A percentile compares a stretch with the other conserved stretches of the same genome.
Evolutionary conservation across 2,888 invertebrate genomes (phyloP).

Genomic region (Megalurothrips usitatus): DNA sequence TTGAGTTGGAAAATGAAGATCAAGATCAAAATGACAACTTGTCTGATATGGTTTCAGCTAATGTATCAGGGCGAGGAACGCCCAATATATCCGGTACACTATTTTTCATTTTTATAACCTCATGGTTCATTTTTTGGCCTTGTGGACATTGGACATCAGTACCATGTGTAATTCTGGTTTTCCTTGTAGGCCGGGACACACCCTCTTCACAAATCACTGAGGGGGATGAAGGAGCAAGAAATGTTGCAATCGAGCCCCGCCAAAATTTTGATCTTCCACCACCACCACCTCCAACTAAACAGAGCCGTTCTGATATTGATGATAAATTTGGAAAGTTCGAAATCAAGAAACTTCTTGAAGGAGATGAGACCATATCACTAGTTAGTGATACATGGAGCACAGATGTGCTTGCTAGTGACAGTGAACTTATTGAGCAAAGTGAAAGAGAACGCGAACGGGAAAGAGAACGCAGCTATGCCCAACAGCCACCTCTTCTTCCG

Average conservation of each 20-base stretch:
- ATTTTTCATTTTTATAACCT: neutral
- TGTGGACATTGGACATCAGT: neutral
- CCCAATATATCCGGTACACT: slow-evolving; percentile 82
- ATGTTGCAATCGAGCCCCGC: slow-evolving; percentile 42
- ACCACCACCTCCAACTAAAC: slow-evolving; percentile 57
- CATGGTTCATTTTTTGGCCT: neutral
- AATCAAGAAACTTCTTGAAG: slow-evolving; percentile 65
- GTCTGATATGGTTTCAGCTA: slow-evolving; percentile 95
- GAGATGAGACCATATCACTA: slow-evolving; percentile 91
- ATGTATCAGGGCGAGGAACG: slow-evolving; percentile 85
- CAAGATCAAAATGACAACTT: slow-evolving; percentile 83
- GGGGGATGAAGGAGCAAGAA: slow-evolving; percentile 58
- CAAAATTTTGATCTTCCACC: slow-evolving; percentile 43
- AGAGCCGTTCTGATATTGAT: slow-evolving; percentile 90
- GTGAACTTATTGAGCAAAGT: slow-evolving; percentile 81
- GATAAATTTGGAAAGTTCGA: slow-evolving; percentile 99
- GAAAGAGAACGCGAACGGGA: slow-evolving; percentile 44
- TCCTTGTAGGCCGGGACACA: slow-evolving; percentile 76
- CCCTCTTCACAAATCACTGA: slow-evolving; percentile 90
- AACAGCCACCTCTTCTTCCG: slow-evolving; percentile 38
- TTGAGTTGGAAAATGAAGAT: slow-evolving; percentile 83
- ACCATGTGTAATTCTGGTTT: neutral
- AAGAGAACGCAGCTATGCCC: slow-evolving; percentile 36
- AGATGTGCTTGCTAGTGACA: slow-evolving; percentile 94
- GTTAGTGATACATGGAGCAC: slow-evolving; percentile 99